A percentile compares a stretch with the other conserved stretches of the same genome.
Conservation (phyloP, 2,113 vertebrate genomes). For the Aphyosemion australe region DNA sequence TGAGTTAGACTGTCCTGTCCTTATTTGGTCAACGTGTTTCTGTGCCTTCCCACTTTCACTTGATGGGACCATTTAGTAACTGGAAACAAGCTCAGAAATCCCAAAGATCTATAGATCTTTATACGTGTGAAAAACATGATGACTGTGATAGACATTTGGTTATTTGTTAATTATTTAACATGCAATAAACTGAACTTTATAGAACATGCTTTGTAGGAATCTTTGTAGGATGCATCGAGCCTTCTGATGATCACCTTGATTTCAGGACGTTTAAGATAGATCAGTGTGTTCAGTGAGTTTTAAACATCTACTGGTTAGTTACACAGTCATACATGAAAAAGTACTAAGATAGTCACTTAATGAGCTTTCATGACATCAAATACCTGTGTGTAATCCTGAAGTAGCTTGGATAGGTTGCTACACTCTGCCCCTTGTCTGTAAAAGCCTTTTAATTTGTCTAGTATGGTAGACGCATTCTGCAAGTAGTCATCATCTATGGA, state of each 20-base stretch:
- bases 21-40: not conserved
- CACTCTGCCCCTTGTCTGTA: slow-evolving; percentile 85
- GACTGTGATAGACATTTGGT: too few species aligned
- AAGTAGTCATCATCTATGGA: slow-evolving; percentile 89
- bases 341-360: not conserved
- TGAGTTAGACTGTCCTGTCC: not conserved
- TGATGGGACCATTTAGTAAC: not conserved
- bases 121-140: too few species aligned
- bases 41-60: not conserved
- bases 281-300: not conserved
- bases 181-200: too few species aligned
- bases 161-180: too few species aligned
- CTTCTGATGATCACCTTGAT: too few species aligned
- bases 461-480: slow-evolving; percentile 85
- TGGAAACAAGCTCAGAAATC: not conserved
- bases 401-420: slow-evolving; percentile 80
- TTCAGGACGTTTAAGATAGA: too few species aligned
- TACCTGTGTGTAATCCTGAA: slow-evolving; percentile 96
- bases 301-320: not conserved
- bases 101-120: too few species aligned
- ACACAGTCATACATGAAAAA: not conserved
- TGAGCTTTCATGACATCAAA: slow-evolving; percentile 1
- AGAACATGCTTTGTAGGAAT: too few species aligned
- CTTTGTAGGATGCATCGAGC: too few species aligned
- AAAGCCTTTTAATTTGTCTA: slow-evolving; percentile 86